Base-by-base conservation (phyloP, 2,797 vertebrate genomes). In the Balearica regulorum region DNA sequence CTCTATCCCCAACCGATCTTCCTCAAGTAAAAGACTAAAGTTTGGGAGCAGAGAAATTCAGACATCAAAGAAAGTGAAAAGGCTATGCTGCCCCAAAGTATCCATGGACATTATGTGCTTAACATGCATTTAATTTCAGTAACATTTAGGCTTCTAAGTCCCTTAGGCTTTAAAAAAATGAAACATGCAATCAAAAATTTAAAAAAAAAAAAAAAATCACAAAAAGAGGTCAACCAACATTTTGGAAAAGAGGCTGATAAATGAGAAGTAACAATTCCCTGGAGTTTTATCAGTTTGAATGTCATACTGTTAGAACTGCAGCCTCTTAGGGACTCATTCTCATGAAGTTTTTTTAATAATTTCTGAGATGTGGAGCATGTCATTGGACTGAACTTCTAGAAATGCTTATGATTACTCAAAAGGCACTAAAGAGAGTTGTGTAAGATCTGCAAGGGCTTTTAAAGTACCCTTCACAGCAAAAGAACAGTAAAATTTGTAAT, bases 161-260 rank as follows among this genome's bases (percentile, higher is more conserved):
- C 7, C 21, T 62, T 26, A 44, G 48, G 9, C 17, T 60, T 77
- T 43, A 71, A 90, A 91, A 78, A 83, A 75, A 25, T 15, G 12
- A 62, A 58, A 75, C 1, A 53, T 85, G 75, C 3, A 24, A 75
- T 28, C 19, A 31, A 31, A 17, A 16, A 5, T 3, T 16, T 26
- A n/a, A n/a, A 26, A 51, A 26, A 0, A 57, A 79, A 55, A 24
- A 26, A 0, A 57, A 79, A 55, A 24, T 13, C 1, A 1, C 16
- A 41, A 44, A 43, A 79, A 60, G 1, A 41, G 70, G 7, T 61
- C 15, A 61, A 55, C 4, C 9, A 82, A 39, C 16, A 37, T 76
- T 64, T 46, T 81, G 10, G 6, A 77, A 79, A 18, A 58, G 13
- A 44, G 4, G 9, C 1, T 73, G 48, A 72, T 62, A 75, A 84